A percentile compares a stretch with the other conserved stretches of the same genome.
phyloP scores from a whole-genome alignment of 2,888 invertebrate genomes.

The Apoda limacodes region DNA sequence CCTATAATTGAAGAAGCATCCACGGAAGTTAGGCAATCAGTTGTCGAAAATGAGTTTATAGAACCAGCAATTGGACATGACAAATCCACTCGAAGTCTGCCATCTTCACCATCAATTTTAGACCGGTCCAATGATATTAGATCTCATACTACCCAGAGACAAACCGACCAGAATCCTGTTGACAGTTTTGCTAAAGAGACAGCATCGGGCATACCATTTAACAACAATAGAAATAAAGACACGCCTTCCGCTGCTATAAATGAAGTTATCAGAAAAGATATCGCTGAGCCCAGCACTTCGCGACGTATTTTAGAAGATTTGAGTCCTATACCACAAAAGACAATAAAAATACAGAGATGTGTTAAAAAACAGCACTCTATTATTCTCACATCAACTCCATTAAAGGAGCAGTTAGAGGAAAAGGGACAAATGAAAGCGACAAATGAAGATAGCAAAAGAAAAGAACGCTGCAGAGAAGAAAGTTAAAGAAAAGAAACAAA shows the following conservation, averaged over 20 bases:
- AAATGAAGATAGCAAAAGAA: constrained; percentile 2
- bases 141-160: too few relatives aligned
- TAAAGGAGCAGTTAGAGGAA: constrained; percentile 8
- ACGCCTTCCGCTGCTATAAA: too few relatives aligned
- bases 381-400: constrained; percentile 8
- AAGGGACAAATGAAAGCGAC: constrained; percentile 8
- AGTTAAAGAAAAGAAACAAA: constrained; percentile 1
- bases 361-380: constrained; percentile 5
- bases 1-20: too few relatives aligned
- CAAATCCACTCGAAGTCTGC: background rate
- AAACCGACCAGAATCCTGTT: constrained; percentile 1
- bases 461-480: background rate
- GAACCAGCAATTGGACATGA: too few relatives aligned
- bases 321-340: background rate
- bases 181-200: too few relatives aligned
- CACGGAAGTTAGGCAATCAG: too few relatives aligned
- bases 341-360: background rate
- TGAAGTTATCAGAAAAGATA: too few relatives aligned
- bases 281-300: too few relatives aligned
- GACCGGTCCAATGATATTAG: too few relatives aligned
- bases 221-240: too few relatives aligned
- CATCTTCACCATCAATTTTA: background rate
- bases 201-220: constrained; percentile 1
- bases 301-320: background rate
- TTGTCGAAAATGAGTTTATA: too few relatives aligned